A percentile compares a stretch with the other conserved stretches of the same genome.
Conservation (phyloP, 64 coral and sea anemone genomes). For the Montipora cactus region DNA sequence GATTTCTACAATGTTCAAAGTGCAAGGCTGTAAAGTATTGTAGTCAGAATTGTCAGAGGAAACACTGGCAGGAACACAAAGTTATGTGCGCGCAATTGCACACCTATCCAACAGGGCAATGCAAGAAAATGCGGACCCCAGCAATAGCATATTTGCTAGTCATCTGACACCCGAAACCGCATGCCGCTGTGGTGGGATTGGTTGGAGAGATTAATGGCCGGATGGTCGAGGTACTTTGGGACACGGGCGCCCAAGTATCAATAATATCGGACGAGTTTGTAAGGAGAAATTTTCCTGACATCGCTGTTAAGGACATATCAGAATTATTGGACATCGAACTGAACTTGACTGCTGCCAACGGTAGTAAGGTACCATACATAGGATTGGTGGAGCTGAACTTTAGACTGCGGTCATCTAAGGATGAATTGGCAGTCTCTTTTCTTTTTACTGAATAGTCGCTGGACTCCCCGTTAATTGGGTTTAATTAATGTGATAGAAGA, state of each 20-base stretch:
- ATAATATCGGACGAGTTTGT: constrained; percentile 25
- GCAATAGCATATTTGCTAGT: constrained; percentile 10
- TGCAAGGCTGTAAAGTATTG: constrained; percentile 70
- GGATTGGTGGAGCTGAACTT: constrained; percentile 47
- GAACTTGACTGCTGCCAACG: constrained; percentile 47
- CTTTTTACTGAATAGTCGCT: background rate
- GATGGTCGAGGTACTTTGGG: constrained; percentile 41
- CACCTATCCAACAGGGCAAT: constrained; percentile 13
- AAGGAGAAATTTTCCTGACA: constrained; percentile 9
- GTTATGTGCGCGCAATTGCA: constrained; percentile 35
- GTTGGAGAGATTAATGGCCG: constrained; percentile 53
- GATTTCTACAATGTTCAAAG: constrained; percentile 58
- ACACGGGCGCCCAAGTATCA: constrained; percentile 46
- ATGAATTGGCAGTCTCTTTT: background rate
- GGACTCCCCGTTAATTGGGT: background rate
- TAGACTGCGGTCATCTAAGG: background rate
- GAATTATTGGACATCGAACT: constrained; percentile 39
- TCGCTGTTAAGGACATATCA: background rate
- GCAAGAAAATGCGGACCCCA: background rate
- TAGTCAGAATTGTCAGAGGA: constrained; percentile 40
- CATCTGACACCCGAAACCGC: constrained; percentile 45
- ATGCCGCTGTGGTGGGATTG: constrained; percentile 22
- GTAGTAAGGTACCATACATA: constrained; percentile 43
- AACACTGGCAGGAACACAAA: constrained; percentile 71
- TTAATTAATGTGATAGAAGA: background rate